Conservation (phyloP, 2,797 vertebrate genomes). For the Onychomys arenicola region DNA sequence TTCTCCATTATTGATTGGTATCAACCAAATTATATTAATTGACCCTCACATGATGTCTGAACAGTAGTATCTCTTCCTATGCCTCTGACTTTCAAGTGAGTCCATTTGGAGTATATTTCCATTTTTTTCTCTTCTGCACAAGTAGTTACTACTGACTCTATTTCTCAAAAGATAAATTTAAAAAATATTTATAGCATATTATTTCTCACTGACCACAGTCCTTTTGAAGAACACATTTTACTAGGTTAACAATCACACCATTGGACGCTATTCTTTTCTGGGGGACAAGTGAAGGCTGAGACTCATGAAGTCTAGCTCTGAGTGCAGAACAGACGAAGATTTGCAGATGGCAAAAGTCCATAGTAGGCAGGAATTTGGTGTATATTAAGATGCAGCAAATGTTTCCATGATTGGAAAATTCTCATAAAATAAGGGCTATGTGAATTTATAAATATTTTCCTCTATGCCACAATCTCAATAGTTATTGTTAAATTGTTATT, state of each 20-base stretch:
- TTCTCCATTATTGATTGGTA: constrained; percentile 82
- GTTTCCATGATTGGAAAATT: neutral
- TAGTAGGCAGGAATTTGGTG: neutral
- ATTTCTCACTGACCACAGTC: neutral
- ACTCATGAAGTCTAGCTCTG: neutral
- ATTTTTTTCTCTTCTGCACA: constrained; percentile 79
- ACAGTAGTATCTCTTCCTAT: constrained; percentile 71
- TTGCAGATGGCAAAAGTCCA: neutral
- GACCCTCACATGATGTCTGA: constrained; percentile 78
- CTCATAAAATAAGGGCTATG: neutral
- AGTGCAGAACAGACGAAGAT: neutral
- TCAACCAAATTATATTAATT: constrained; percentile 83
- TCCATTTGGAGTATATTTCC: constrained; percentile 74
- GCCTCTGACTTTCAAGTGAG: constrained; percentile 60
- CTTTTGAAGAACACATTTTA: neutral
- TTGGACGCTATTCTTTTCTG: neutral
- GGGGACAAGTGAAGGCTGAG: neutral
- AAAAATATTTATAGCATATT: constrained; percentile 8
- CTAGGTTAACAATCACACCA: constrained; percentile 16
- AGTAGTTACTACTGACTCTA: constrained; percentile 77
- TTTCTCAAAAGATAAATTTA: constrained; percentile 68
- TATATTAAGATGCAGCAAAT: neutral
- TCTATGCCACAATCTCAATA: neutral
- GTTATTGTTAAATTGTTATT: neutral
- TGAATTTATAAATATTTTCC: neutral